These are phyloP conservation scores for Poecile atricapillus DNA, from an alignment of 2,113 vertebrate species.

Conservation along the genomic window DNA sequence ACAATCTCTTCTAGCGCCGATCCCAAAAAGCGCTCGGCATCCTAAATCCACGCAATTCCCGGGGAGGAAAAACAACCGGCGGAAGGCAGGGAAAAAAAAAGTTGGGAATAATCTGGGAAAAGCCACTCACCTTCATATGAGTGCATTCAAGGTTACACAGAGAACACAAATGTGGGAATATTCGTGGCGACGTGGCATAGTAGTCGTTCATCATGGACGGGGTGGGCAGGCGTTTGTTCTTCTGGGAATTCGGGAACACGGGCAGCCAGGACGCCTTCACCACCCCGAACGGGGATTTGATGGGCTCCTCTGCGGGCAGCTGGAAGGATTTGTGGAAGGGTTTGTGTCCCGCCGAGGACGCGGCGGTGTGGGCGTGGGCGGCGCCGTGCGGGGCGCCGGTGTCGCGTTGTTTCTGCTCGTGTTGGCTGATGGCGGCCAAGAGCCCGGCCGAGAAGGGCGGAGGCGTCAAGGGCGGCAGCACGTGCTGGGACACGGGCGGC, in stretches of 20 bases:
- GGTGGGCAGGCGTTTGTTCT: slow-evolving; percentile 80
- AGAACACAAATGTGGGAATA: slow-evolving; percentile 95
- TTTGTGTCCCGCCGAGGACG: slow-evolving; percentile 30
- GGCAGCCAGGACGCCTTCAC: slow-evolving; percentile 79
- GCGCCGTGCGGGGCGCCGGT: background rate
- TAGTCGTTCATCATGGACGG: slow-evolving; percentile 93
- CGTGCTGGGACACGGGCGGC: slow-evolving; percentile 20
- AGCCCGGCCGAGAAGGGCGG: slow-evolving; percentile 64
- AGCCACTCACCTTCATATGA: slow-evolving; percentile 92
- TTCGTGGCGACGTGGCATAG: slow-evolving; percentile 85
- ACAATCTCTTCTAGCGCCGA: background rate
- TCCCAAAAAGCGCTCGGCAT: background rate
- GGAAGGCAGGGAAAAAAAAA: background rate
- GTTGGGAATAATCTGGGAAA: slow-evolving; percentile 69
- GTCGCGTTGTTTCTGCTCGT: slow-evolving; percentile 44
- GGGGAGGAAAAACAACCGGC: background rate
- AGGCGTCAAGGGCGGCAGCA: slow-evolving; percentile 10
- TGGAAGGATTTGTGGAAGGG: slow-evolving; percentile 61
- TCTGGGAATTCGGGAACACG: slow-evolving; percentile 67
- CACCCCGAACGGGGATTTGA: slow-evolving; percentile 77
- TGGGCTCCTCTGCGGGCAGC: background rate
- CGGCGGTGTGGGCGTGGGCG: background rate
- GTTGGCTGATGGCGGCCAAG: slow-evolving; percentile 50
- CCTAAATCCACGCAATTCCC: background rate
- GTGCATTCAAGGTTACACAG: slow-evolving; percentile 93